Percentiles rank a stretch among this genome's conserved stretches.
Conservation (phyloP, 2,113 vertebrate genomes). For the Hippolais icterina region DNA sequence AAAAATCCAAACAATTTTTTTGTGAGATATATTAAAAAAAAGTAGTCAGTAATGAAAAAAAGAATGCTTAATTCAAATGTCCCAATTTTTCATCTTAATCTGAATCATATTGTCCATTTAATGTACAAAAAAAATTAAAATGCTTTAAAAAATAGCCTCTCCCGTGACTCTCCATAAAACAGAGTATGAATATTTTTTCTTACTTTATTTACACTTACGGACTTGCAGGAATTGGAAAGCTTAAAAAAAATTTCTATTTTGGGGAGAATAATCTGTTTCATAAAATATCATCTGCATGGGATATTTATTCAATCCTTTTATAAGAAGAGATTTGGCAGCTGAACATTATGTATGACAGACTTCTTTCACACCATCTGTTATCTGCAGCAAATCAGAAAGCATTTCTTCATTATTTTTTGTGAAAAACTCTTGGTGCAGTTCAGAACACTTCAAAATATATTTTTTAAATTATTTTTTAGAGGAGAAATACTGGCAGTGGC, state of each 20-base stretch:
- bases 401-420: neutral
- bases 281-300: constrained; percentile 27
- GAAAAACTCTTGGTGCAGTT: neutral
- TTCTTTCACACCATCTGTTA: constrained; percentile 58
- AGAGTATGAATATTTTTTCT: neutral
- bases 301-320: constrained; percentile 48
- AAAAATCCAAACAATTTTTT: neutral
- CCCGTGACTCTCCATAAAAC: neutral
- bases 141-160: neutral
- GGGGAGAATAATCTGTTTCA: constrained; percentile 41
- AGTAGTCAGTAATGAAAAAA: neutral
- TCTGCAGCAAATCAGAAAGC: constrained; percentile 33
- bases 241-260: constrained; percentile 4
- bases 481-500: neutral
- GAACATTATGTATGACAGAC: constrained; percentile 33
- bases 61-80: neutral
- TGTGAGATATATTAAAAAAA: neutral
- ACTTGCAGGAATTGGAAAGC: neutral
- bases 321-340: constrained; percentile 48
- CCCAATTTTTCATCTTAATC: neutral
- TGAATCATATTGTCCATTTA: neutral
- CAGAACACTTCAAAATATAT: neutral
- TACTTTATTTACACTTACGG: neutral
- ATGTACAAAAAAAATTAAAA: neutral
- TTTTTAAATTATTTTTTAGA: neutral